phyloP scores from a whole-genome alignment of 2,113 vertebrate genomes.

The Panurus biarmicus region DNA sequence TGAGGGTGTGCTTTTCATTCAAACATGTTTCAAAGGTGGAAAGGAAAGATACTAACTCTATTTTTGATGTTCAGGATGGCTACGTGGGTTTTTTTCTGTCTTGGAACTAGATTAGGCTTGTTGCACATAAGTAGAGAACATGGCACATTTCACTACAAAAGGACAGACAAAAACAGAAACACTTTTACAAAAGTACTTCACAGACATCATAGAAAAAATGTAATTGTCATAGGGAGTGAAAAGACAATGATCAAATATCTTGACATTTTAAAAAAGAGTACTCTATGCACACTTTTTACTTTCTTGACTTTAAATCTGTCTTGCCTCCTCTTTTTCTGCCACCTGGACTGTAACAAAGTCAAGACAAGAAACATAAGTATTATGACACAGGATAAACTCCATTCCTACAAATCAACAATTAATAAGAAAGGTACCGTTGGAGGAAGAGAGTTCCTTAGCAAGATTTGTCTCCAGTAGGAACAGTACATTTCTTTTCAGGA shows the following conservation, averaged over 20 bases:
- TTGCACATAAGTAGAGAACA: background rate
- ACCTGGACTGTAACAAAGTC: background rate
- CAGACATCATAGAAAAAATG: background rate
- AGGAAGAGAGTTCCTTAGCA: background rate
- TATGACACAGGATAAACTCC: background rate
- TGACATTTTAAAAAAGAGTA: background rate
- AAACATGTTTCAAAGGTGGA: background rate
- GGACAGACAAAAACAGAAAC: background rate
- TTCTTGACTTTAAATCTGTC: background rate
- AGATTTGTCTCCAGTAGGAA: background rate
- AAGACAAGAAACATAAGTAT: background rate
- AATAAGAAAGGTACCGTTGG: background rate
- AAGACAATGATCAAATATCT: background rate
- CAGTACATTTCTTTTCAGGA: background rate
- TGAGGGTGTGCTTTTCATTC: background rate
- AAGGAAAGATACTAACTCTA: background rate
- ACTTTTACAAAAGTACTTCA: background rate
- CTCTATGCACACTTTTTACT: background rate
- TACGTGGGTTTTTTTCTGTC: background rate
- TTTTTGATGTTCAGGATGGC: background rate
- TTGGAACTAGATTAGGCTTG: background rate
- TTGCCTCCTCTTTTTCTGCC: background rate
- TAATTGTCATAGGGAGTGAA: background rate
- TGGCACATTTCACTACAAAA: background rate
- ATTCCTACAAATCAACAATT: background rate